Conservation (phyloP, 2,888 invertebrate genomes). For the Cataglyphis cursor region DNA sequence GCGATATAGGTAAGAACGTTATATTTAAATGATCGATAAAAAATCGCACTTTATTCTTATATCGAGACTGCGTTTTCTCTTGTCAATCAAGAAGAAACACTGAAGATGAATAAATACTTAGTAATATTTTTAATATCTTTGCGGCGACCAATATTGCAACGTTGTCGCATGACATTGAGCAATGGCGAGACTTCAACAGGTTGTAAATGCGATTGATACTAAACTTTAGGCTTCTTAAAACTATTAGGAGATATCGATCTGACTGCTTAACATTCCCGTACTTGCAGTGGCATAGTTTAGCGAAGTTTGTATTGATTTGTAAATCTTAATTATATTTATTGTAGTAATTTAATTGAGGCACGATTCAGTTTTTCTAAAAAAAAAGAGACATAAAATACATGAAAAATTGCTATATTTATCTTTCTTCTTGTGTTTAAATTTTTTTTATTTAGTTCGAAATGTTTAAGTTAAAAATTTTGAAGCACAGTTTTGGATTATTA, state of each 20-base stretch:
- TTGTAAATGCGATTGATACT: neutral
- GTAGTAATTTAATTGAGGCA: neutral
- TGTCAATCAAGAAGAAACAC: too few relatives aligned
- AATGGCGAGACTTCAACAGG: slow-evolving; percentile 25
- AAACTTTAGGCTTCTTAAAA: slow-evolving; percentile 30
- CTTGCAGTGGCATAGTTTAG: neutral
- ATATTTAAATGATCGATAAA: too few relatives aligned
- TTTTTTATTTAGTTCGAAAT: neutral
- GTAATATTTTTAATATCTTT: neutral
- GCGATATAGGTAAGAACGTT: too few relatives aligned
- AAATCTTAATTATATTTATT: neutral
- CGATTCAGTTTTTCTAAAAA: neutral
- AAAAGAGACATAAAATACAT: neutral
- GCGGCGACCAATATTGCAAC: neutral
- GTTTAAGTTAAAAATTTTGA: neutral
- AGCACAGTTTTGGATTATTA: neutral
- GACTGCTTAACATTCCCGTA: neutral
- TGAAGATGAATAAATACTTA: too few relatives aligned
- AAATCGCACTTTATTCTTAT: too few relatives aligned
- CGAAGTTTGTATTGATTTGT: neutral
- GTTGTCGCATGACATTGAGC: neutral
- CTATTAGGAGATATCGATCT: slow-evolving; percentile 13
- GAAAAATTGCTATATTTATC: neutral
- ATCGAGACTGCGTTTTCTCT: too few relatives aligned
- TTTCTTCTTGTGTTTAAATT: neutral